Conservation (phyloP, 2,888 invertebrate genomes). For the Eupithecia vulgata region DNA sequence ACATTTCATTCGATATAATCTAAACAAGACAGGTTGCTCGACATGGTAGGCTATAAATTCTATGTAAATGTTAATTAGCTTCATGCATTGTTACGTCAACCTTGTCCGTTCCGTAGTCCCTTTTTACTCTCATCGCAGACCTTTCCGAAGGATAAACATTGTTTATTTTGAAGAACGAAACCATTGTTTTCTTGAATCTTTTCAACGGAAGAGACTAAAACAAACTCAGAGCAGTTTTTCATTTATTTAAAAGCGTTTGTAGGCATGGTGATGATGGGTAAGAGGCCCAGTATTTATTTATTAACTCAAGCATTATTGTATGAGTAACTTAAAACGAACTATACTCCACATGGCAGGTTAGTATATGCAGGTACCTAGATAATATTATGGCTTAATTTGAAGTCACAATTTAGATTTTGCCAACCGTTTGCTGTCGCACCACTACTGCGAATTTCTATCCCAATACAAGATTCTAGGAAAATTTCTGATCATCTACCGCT, state of each 20-base stretch:
- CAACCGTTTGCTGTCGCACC: neutral
- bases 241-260: neutral
- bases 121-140: conserved; percentile 60
- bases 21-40: conserved; percentile 23
- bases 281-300: neutral
- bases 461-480: neutral
- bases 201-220: conserved; percentile 21
- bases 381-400: neutral
- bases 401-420: neutral
- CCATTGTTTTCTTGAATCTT: conserved; percentile 39
- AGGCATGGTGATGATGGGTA: neutral
- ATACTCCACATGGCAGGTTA: neutral
- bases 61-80: conserved; percentile 58
- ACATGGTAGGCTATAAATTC: conserved; percentile 31
- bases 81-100: conserved; percentile 65
- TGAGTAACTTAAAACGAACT: neutral
- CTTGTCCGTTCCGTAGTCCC: conserved; percentile 59
- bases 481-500: neutral
- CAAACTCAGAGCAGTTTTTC: neutral
- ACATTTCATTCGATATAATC: conserved; percentile 29
- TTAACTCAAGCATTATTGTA: neutral
- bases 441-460: neutral
- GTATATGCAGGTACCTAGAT: neutral
- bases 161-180: conserved; percentile 52
- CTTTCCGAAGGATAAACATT: conserved; percentile 58